Evolutionary conservation across 2,113 vertebrate species (phyloP).

Genomic region (Alligator sinensis): DNA sequence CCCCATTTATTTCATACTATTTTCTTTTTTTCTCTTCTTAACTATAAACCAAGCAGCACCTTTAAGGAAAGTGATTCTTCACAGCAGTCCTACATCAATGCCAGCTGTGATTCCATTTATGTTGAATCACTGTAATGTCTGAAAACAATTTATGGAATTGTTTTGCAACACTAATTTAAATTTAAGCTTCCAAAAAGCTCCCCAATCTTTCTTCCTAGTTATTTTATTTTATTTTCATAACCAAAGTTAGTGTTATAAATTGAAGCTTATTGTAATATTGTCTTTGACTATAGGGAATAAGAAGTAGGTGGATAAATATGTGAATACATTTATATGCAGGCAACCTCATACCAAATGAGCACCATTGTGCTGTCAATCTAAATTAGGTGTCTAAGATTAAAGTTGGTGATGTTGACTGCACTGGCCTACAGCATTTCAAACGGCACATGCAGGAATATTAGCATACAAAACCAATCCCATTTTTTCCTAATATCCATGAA

Average conservation of each 20-base stretch:
- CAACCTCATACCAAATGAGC: not conserved
- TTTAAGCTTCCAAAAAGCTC: conserved; percentile 24
- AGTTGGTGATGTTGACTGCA: not conserved
- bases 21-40: conserved; percentile 18
- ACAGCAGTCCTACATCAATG: conserved; percentile 42
- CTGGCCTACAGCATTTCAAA: not conserved
- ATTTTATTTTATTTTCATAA: conserved; percentile 13
- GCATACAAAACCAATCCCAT: not conserved
- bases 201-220: not conserved
- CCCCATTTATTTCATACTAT: not conserved
- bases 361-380: not conserved
- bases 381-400: not conserved
- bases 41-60: conserved; percentile 34
- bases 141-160: conserved; percentile 53
- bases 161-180: conserved; percentile 55
- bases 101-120: conserved; percentile 71
- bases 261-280: not conserved
- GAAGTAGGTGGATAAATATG: not conserved
- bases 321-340: not conserved
- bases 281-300: not conserved
- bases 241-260: conserved; percentile 1
- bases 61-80: conserved; percentile 52
- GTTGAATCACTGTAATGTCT: conserved; percentile 65
- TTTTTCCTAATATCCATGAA: not conserved
- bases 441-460: not conserved